Evolutionary conservation across 2,888 invertebrate species (phyloP).

Genomic region (Drosophila borborema): DNA sequence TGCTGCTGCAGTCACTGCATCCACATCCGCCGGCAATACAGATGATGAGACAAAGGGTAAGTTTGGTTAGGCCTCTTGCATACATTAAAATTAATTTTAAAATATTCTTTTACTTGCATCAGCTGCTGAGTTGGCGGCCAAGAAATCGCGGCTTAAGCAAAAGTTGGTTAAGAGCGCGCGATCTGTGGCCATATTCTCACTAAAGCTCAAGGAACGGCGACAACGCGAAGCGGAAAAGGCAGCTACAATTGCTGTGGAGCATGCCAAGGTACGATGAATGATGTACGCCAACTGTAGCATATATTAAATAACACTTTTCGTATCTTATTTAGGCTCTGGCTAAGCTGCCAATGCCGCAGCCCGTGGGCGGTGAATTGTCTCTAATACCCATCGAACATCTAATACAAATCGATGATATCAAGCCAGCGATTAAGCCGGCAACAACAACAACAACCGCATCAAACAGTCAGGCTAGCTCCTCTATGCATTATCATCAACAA

Average conservation of each 20-base stretch:
- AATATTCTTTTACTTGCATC: not conserved
- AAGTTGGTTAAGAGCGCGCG: conserved; percentile 93
- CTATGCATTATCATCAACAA: conserved; percentile 48
- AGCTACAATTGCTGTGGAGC: conserved; percentile 87
- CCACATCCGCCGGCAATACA: conserved; percentile 69
- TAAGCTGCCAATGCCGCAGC: conserved; percentile 86
- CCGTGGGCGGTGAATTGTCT: conserved; percentile 91
- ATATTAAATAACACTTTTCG: not conserved
- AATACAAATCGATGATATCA: conserved; percentile 89
- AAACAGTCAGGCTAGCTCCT: conserved; percentile 57
- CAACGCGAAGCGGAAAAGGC: conserved; percentile 91
- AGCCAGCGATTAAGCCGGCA: conserved; percentile 75
- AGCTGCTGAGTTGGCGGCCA: conserved; percentile 88
- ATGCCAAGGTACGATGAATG: conserved; percentile 83
- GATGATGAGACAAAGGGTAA: conserved; percentile 88
- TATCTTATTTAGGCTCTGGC: conserved; percentile 84
- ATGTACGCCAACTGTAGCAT: not conserved
- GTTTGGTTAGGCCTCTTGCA: not conserved
- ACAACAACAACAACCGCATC: conserved; percentile 44
- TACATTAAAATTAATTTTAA: not conserved
- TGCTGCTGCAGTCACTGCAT: conserved; percentile 37
- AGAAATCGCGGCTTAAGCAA: conserved; percentile 90
- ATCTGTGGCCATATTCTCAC: conserved; percentile 93
- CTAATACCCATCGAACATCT: conserved; percentile 94
- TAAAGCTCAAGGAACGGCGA: conserved; percentile 91